phyloP scores from a whole-genome alignment of 2,888 invertebrate species.

The Eupithecia tripunctaria region DNA sequence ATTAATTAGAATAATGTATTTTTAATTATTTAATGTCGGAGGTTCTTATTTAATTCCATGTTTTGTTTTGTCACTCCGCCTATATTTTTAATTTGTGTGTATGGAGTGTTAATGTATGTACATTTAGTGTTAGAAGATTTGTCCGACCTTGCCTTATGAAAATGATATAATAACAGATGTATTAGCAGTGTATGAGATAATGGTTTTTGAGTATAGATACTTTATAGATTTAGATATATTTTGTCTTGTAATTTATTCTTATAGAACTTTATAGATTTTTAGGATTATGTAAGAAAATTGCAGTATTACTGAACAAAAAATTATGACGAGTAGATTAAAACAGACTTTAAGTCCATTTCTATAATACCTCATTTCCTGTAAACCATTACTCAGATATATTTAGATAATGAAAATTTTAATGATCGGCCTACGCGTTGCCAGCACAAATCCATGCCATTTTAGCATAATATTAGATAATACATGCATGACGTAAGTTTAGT shows the following conservation, averaged over 20 bases:
- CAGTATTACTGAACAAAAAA: conserved; percentile 43
- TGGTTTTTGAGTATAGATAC: conserved; percentile 40
- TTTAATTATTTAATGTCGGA: conserved; percentile 45
- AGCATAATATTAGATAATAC: conserved; percentile 53
- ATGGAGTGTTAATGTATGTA: conserved; percentile 46
- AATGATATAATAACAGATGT: background rate
- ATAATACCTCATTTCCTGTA: conserved; percentile 36
- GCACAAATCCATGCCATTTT: conserved; percentile 65
- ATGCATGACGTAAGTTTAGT: conserved; percentile 44
- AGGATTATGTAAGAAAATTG: conserved; percentile 37
- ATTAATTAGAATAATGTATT: conserved; percentile 61
- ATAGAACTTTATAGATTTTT: conserved; percentile 35
- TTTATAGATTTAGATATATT: conserved; percentile 42
- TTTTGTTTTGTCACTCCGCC: conserved; percentile 69
- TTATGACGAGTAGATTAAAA: conserved; percentile 24
- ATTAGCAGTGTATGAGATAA: conserved; percentile 29
- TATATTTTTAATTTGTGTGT: conserved; percentile 55
- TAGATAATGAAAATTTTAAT: conserved; percentile 37
- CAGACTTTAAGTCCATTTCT: conserved; percentile 34
- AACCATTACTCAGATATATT: conserved; percentile 21
- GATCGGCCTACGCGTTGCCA: conserved; percentile 39
- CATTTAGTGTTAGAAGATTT: conserved; percentile 40
- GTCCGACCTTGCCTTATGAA: conserved; percentile 59
- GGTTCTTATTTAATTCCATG: conserved; percentile 62
- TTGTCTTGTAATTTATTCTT: conserved; percentile 44